Evolutionary conservation across 2,797 vertebrate species (phyloP), one percentile per base, ranked within the genome.

Genomic region (Lateolabrax maculatus): DNA sequence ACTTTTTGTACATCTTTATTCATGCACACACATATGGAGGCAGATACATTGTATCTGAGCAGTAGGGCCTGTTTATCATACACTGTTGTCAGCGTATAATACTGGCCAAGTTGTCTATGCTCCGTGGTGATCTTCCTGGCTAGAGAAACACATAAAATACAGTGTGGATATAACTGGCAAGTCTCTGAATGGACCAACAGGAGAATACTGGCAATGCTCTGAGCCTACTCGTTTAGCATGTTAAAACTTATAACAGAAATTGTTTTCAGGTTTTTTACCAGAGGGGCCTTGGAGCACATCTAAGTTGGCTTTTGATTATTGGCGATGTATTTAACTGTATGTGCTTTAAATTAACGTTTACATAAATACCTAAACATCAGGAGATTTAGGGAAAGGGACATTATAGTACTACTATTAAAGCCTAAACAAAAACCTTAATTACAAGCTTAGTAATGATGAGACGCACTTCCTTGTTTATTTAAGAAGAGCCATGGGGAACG

Each of bases 351-450:
- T 85, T 67, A 77, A 43, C 56, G 39, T 77, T 78, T 62, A 29
- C 43, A 68, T 73, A 21, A 60, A 81, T 77, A n/a, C 44, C 39
- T 66, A 18, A 83, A 75, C 49, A 68, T 13, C 23, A 55, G 27
- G 27, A 2, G 8, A 55, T 67, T 84, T n/a, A 36, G 13, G 10
- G 21, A 49, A 49, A 25, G 21, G 18, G 34, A 48, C 36, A 23
- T 49, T 66, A 49, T 25, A 65, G 39, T 66, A 8, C 58, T 69
- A 21, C 12, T 65, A 53, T 41, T 66, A 68, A 75, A 77, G 36
- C 25, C 46, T 31, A 71, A 85, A 64, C 16, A 83, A 75, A 81
- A 81, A 63, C 21, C 12, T n/a, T 31, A 64, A 75, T 83, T 62
- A 76, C 4, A 68, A 67, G 13, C 21, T 46, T 57, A 16, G 25